Conservation (phyloP, 2,113 vertebrate genomes). For the Austrofundulus limnaeus region DNA sequence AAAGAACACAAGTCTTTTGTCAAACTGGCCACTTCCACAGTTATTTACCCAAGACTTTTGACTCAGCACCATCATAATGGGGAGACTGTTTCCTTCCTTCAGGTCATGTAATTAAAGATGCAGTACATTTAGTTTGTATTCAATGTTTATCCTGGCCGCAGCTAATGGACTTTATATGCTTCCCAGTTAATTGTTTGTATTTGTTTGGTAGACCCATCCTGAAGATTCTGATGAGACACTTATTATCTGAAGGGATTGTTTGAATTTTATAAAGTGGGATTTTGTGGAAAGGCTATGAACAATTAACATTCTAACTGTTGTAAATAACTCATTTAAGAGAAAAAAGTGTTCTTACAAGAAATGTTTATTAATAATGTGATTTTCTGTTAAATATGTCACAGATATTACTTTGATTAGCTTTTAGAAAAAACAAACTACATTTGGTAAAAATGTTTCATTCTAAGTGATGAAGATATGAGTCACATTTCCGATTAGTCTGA, state of each 20-base stretch:
- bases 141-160: background rate
- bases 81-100: constrained; percentile 28
- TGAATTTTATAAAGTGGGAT: too few relatives aligned
- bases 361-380: too few relatives aligned
- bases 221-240: too few relatives aligned
- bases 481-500: constrained; percentile 9
- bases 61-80: constrained; percentile 53
- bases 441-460: background rate
- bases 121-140: background rate
- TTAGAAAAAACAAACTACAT: constrained; percentile 23
- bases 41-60: constrained; percentile 32
- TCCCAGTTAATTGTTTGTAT: background rate
- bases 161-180: background rate
- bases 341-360: too few relatives aligned
- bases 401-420: constrained; percentile 32
- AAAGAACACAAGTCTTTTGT: constrained; percentile 6
- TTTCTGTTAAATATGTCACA: constrained; percentile 3
- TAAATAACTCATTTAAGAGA: too few relatives aligned
- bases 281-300: too few relatives aligned
- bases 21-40: constrained; percentile 16
- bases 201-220: too few relatives aligned
- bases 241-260: too few relatives aligned
- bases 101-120: constrained; percentile 20
- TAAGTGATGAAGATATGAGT: background rate
- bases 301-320: background rate